A percentile compares a stretch with the other conserved stretches of the same genome.
Conservation (phyloP, 2,888 invertebrate genomes). For the Xanthia togata region DNA sequence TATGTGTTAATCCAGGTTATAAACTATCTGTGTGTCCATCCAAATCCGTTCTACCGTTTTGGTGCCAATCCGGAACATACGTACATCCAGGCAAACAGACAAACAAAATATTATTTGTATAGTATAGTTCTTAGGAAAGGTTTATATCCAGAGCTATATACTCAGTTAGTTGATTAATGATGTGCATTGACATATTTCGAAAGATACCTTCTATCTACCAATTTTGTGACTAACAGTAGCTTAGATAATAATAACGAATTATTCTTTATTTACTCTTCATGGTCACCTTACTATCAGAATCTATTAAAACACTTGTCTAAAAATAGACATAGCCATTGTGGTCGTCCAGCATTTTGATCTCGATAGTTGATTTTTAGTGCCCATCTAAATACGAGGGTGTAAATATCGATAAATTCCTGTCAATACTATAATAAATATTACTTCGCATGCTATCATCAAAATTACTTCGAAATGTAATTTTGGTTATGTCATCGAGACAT, state of each 20-base stretch:
- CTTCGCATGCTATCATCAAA: neutral
- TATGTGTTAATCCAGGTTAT: no score
- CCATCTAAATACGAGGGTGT: constrained; percentile 67
- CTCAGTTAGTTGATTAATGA: no score
- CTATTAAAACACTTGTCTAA: constrained; percentile 75
- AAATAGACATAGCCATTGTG: constrained; percentile 75
- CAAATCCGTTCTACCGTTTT: no score
- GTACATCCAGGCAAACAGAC: no score
- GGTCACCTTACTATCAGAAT: constrained; percentile 68
- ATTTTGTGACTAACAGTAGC: no score
- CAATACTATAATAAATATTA: constrained; percentile 32
- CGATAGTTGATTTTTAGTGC: constrained; percentile 68
- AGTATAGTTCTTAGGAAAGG: no score
- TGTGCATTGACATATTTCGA: no score
- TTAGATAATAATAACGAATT: neutral
- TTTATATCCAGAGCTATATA: no score
- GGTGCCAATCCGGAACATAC: no score
- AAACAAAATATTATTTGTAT: no score
- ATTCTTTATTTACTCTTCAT: constrained; percentile 44
- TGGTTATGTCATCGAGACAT: neutral
- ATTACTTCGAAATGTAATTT: constrained; percentile 3
- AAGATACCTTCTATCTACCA: no score
- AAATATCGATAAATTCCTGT: constrained; percentile 55
- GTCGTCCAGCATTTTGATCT: constrained; percentile 67
- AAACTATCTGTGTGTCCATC: no score